Base-by-base conservation (phyloP, 1,140 invertebrate species). In the Zaprionus inermis region DNA sequence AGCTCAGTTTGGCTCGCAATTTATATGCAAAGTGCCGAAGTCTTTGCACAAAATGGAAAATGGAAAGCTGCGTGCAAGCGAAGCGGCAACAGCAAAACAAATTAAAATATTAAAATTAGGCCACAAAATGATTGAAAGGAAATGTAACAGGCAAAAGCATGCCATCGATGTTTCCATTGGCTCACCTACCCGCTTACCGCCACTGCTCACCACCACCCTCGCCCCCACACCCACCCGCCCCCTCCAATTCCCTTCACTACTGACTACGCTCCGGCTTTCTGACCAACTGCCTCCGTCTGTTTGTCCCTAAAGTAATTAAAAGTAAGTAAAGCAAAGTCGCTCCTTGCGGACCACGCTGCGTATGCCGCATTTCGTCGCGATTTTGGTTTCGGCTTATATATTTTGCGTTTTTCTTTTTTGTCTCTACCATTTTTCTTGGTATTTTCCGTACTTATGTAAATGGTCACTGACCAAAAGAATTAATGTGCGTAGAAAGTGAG, bases 71-170 rank as follows among this genome's bases (percentile, higher is more conserved):
- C 32, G 46, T 30, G n/a, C 59, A 20, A 58, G 44, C 61, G 60
- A 20, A 59, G 16, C 58, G 32, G 18, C 52, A 59, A 49, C 78
- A 68, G 36, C 56, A 75, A 89, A 88, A 88, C 84, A 88, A 88
- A 90, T 90, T 90, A 90, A 90, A 90, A 90, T 90, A 90, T 90
- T 90, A 90, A 90, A 90, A 90, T 90, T 90, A 90, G 89, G 86
- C 85, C 86, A 74, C 81, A 90, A 90, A 86, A 84, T 90, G 85
- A 90, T 90, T 90, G 85, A 90, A 90, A 81, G 83, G 77, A 88
- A 89, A 88, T 89, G 83, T 74, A 73, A 46, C 56, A 64, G 63
- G 71, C 24, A 69, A 72, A 63, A 52, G 28, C 63, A 28, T 52
- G 34, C 55, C 67, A 76, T 49, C 51, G 59, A 60, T 60, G 58